Conservation (phyloP, 2,113 vertebrate species). For the Anthoscopus minutus region DNA sequence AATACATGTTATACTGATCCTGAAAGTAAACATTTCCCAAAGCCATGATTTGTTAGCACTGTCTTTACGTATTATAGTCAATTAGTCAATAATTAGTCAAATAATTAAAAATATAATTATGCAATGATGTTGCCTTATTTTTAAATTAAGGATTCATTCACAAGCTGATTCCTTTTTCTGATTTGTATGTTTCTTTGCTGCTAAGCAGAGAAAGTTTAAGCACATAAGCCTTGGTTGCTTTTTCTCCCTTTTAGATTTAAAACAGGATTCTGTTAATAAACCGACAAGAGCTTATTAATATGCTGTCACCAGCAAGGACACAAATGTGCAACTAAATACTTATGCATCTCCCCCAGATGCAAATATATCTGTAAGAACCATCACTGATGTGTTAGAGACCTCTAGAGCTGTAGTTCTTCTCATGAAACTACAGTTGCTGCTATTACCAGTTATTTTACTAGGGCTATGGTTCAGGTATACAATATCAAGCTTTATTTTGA, state of each 20-base stretch:
- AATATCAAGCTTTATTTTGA: background rate
- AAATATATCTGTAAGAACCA: background rate
- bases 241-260: background rate
- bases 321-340: background rate
- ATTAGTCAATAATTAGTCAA: constrained; percentile 48
- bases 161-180: background rate
- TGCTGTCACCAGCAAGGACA: background rate
- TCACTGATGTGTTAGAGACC: constrained; percentile 44
- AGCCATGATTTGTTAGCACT: constrained; percentile 19
- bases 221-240: background rate
- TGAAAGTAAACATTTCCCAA: constrained; percentile 16
- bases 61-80: constrained; percentile 7
- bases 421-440: background rate
- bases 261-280: background rate
- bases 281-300: background rate
- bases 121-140: background rate
- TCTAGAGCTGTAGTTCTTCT: constrained; percentile 39
- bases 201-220: background rate
- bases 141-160: background rate
- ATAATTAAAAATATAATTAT: constrained; percentile 45
- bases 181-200: background rate
- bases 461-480: background rate
- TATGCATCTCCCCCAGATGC: background rate
- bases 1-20: background rate
- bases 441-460: background rate